Base-by-base conservation (phyloP, 2,113 vertebrate species). In the Hassar affinis region DNA sequence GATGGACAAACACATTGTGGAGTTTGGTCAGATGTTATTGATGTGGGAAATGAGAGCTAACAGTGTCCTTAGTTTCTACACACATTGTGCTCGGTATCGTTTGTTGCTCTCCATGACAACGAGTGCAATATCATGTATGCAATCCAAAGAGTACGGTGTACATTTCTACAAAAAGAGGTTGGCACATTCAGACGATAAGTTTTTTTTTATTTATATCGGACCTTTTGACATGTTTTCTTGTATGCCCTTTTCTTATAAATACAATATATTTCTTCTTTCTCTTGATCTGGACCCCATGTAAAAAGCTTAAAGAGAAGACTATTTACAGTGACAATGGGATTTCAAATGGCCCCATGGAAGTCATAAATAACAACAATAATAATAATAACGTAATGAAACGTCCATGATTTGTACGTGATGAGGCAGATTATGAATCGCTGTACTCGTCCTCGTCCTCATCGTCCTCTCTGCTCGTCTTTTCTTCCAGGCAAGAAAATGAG, bases 131-230 rank as follows among this genome's bases (percentile, higher is more conserved):
- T 87, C 89, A 90, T 92, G 92, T 91, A 91, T 87, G 91, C 88
- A 86, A 91, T 89, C 81, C 88, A 90, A 93, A 92, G 85, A 85
- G 27, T 83, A 79, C 62, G 74, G 86, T 92, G 90, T 90, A 94
- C 90, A 90, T 92, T 88, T 93, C 84, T 92, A 94, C 90, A 90
- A 91, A 80, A 61, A 61, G 20, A 38, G 77, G 89, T 94, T 95
- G 94, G 94, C 94, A 96, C 95, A 95, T 95, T 95, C 92, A 93
- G 90, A 95, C 90, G 90, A 91, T 89, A 90, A 90, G 85, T 89
- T 84, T 42, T 82, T 88, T 88, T 68, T 85, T 33, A 18, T 77
- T 90, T 88, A 91, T 90, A 93, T 93, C 86, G 90, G 90, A 91
- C 86, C 80, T 82, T 82, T 86, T 75, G 75, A 69, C 76, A 52